phyloP scores from a whole-genome alignment of 2,113 vertebrate genomes.

The Lepus americanus region DNA sequence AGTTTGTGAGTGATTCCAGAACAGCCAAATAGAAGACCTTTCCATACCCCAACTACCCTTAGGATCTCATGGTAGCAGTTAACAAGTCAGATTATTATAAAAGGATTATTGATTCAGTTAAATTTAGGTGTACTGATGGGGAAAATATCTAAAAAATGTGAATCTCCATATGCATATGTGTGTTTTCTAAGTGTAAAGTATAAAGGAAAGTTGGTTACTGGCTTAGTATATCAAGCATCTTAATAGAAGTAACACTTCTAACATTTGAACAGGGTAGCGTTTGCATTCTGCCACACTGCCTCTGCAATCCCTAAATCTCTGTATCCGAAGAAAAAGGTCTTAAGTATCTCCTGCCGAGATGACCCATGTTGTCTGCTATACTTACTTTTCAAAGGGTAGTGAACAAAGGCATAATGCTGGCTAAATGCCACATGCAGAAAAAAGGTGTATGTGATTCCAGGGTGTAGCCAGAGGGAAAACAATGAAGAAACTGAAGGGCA shows the following conservation, averaged over 20 bases:
- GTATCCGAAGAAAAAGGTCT: background rate
- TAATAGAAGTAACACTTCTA: conserved; percentile 44
- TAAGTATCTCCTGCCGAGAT: background rate
- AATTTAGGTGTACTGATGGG: background rate
- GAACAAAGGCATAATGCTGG: background rate
- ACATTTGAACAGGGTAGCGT: background rate
- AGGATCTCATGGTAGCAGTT: background rate
- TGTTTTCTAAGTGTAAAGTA: background rate
- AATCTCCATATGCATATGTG: background rate
- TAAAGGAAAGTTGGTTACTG: background rate
- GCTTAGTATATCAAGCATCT: background rate
- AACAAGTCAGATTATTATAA: background rate
- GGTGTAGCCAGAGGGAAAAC: background rate
- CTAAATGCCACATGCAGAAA: background rate
- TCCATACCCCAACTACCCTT: background rate
- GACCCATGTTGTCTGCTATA: background rate
- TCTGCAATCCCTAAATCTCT: background rate
- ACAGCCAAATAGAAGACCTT: background rate
- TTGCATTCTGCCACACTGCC: background rate
- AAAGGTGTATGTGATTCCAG: background rate
- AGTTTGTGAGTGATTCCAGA: background rate
- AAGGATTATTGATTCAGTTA: conserved; percentile 51
- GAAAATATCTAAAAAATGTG: background rate
- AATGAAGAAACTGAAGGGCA: background rate
- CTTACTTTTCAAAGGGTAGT: background rate